Conservation (phyloP, 2,113 vertebrate species). For the Agapornis roseicollis region DNA sequence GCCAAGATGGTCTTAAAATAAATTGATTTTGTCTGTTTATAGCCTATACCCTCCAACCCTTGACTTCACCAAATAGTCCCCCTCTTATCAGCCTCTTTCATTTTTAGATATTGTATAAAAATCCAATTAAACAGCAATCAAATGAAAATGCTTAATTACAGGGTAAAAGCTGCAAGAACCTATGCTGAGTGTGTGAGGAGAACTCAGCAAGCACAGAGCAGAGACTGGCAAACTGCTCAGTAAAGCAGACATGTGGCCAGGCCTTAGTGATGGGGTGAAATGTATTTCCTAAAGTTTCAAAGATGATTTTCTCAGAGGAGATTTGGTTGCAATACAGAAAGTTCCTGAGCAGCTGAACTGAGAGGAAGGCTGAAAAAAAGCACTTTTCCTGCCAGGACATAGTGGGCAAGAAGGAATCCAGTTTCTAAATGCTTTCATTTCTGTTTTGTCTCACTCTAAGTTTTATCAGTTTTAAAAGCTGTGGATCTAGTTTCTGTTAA, state of each 20-base stretch:
- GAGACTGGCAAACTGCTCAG: not conserved
- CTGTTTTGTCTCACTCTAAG: not conserved
- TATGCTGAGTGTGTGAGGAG: not conserved
- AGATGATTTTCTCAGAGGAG: not conserved
- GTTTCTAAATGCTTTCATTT: slow-evolving; percentile 8
- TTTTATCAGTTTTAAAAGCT: slow-evolving; percentile 25
- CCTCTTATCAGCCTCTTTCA: not conserved
- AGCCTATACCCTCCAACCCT: not conserved
- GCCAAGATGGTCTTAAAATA: not conserved
- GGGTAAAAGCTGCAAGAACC: not conserved
- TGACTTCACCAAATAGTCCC: not conserved
- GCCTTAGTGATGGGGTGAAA: not conserved
- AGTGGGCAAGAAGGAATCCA: not conserved
- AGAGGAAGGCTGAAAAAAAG: not conserved
- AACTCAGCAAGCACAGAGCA: not conserved
- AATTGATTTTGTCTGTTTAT: not conserved
- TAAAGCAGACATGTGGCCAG: not conserved
- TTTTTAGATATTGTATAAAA: not conserved
- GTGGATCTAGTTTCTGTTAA: not conserved
- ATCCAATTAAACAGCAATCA: not conserved
- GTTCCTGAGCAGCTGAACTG: not conserved
- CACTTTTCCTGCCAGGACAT: not conserved
- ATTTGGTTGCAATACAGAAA: not conserved
- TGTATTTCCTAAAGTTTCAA: not conserved
- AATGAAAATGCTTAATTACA: not conserved